Evolutionary conservation across 2,797 vertebrate genomes (phyloP).

Genomic region (Mycteria americana): DNA sequence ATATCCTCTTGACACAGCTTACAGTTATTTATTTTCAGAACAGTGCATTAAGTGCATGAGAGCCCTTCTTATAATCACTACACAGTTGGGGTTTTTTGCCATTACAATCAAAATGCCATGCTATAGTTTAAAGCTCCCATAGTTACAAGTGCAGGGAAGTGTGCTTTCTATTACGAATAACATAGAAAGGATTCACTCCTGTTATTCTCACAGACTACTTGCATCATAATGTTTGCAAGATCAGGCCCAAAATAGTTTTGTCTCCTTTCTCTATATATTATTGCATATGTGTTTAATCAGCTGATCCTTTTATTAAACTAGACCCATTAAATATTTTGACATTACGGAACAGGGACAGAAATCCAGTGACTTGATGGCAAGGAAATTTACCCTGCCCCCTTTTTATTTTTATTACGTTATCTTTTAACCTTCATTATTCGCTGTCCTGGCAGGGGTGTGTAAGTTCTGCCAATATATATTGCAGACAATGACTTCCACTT

Average conservation of each 20-base stretch:
- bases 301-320: neutral
- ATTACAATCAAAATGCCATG: neutral
- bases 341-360: neutral
- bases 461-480: neutral
- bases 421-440: slow-evolving; percentile 4
- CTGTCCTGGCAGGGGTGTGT: neutral
- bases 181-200: neutral
- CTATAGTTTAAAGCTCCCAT: neutral
- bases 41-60: neutral
- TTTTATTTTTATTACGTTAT: neutral
- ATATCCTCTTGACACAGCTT: neutral
- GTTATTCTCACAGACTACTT: neutral
- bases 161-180: neutral
- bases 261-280: neutral
- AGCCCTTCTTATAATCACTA: neutral
- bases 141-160: neutral
- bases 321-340: neutral
- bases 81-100: neutral
- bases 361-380: neutral
- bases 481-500: neutral
- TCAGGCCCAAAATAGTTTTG: neutral
- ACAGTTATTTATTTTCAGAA: neutral
- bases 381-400: neutral
- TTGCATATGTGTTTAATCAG: neutral
- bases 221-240: neutral